A percentile compares a stretch with the other conserved stretches of the same genome.
These are phyloP conservation scores for Amblyteles armatorius DNA, from an alignment of 2,888 invertebrate genomes.

Conservation along the genomic window DNA sequence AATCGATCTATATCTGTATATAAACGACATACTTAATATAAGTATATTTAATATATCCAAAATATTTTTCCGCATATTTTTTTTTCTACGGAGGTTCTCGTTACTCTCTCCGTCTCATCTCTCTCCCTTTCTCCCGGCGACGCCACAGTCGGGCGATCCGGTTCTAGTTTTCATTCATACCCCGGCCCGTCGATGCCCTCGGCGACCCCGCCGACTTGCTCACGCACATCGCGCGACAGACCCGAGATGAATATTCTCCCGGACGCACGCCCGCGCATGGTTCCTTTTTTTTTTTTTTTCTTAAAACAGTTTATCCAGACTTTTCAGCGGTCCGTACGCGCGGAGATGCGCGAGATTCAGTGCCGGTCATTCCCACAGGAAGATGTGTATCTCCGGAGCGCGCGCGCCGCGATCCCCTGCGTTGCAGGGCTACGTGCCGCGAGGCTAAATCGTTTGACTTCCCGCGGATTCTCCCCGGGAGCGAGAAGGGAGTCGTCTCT, in stretches of 20 bases:
- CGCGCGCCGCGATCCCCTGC: slow-evolving; percentile 74
- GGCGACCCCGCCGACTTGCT: slow-evolving; percentile 60
- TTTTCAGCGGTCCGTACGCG: neutral
- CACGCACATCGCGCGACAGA: slow-evolving; percentile 65
- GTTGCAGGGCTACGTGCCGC: slow-evolving; percentile 63
- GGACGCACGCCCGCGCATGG: slow-evolving; percentile 23
- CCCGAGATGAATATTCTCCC: slow-evolving; percentile 80
- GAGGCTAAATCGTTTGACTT: slow-evolving; percentile 71
- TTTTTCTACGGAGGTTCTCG: no score
- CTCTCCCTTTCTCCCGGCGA: neutral
- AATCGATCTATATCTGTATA: no score
- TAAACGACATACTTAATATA: no score
- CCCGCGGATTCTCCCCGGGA: slow-evolving; percentile 3
- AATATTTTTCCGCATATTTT: no score
- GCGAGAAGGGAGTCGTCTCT: slow-evolving; percentile 26
- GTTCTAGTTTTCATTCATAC: slow-evolving; percentile 61
- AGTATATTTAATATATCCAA: no score
- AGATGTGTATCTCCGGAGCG: slow-evolving; percentile 78
- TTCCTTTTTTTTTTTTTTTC: slow-evolving; percentile 32
- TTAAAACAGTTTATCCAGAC: slow-evolving; percentile 20
- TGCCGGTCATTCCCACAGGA: slow-evolving; percentile 75
- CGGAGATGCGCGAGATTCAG: neutral
- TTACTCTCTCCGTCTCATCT: slow-evolving; percentile 6
- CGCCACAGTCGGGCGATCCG: slow-evolving; percentile 16
- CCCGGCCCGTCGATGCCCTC: slow-evolving; percentile 60